Conservation (phyloP, 2,113 vertebrate genomes). For the Fukomys damarensis region DNA sequence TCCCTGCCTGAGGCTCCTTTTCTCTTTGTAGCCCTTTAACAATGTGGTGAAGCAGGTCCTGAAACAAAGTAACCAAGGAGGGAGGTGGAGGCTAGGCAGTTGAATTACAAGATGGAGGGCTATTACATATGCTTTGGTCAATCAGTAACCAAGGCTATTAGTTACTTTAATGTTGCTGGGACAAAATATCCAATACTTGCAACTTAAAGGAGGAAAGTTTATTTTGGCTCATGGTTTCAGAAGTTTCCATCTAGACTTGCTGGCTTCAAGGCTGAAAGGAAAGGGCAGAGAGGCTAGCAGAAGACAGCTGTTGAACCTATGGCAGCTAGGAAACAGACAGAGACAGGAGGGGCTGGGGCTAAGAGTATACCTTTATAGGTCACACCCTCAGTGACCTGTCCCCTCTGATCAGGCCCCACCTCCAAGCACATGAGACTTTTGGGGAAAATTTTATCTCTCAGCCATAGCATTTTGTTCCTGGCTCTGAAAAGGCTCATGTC, state of each 20-base stretch:
- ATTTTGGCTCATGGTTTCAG: not conserved
- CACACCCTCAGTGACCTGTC: not conserved
- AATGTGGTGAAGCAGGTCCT: not conserved
- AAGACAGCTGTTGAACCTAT: not conserved
- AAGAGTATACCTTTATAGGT: not conserved
- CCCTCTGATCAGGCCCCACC: not conserved
- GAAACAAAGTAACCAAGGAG: not conserved
- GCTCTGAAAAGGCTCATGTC: not conserved
- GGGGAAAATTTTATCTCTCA: not conserved
- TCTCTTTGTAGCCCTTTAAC: not conserved
- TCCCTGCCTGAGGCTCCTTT: not conserved
- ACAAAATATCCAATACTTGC: not conserved
- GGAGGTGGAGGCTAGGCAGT: not conserved
- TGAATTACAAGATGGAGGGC: not conserved
- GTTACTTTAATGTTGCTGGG: not conserved
- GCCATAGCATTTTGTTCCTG: not conserved
- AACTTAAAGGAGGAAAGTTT: not conserved
- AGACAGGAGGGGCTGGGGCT: not conserved
- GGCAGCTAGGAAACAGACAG: not conserved
- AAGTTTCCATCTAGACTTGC: not conserved
- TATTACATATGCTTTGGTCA: not conserved
- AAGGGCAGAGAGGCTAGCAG: not conserved
- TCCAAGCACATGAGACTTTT: not conserved
- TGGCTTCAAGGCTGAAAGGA: not conserved
- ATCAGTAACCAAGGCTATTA: not conserved